Percentiles rank a stretch among this genome's conserved stretches.
phyloP scores from a whole-genome alignment of 2,888 invertebrate species.

The Nyleta sp. region DNA sequence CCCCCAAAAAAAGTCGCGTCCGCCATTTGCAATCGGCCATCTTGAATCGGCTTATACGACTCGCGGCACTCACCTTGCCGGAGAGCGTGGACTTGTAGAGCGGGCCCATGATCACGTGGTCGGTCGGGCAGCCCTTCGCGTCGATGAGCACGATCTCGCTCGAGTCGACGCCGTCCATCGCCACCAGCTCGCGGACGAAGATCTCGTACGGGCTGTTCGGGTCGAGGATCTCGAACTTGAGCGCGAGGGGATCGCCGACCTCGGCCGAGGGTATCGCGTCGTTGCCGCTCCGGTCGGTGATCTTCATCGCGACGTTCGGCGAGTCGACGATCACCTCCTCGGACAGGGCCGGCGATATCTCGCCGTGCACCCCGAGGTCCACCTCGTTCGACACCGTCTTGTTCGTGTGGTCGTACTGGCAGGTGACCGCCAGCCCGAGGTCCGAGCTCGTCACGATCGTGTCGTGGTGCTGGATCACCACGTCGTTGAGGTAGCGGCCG shows the following conservation, averaged over 20 bases:
- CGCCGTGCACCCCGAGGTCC: constrained; percentile 94
- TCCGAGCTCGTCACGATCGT: constrained; percentile 97
- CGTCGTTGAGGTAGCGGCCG: constrained; percentile 94
- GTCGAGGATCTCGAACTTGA: constrained; percentile 96
- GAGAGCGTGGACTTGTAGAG: constrained; percentile 91
- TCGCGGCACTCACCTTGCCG: constrained; percentile 88
- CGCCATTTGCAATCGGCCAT: too few relatives aligned
- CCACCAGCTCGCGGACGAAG: constrained; percentile 96
- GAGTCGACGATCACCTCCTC: constrained; percentile 97
- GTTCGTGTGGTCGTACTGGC: constrained; percentile 96
- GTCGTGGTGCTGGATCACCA: constrained; percentile 97
- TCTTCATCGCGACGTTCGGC: constrained; percentile 97
- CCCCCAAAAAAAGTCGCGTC: too few relatives aligned
- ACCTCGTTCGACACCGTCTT: constrained; percentile 97
- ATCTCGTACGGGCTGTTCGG: constrained; percentile 97
- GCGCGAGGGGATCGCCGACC: constrained; percentile 95
- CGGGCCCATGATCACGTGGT: constrained; percentile 97
- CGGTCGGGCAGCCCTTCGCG: constrained; percentile 95
- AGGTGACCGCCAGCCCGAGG: constrained; percentile 95
- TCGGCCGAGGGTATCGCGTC: constrained; percentile 94
- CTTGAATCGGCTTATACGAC: too few relatives aligned
- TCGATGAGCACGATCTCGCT: constrained; percentile 97
- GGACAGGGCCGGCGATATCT: constrained; percentile 92
- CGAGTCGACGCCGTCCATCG: constrained; percentile 96
- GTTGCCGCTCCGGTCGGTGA: constrained; percentile 92